Base-by-base conservation (phyloP, 2,888 invertebrate genomes). In the Drosophila monieri region DNA sequence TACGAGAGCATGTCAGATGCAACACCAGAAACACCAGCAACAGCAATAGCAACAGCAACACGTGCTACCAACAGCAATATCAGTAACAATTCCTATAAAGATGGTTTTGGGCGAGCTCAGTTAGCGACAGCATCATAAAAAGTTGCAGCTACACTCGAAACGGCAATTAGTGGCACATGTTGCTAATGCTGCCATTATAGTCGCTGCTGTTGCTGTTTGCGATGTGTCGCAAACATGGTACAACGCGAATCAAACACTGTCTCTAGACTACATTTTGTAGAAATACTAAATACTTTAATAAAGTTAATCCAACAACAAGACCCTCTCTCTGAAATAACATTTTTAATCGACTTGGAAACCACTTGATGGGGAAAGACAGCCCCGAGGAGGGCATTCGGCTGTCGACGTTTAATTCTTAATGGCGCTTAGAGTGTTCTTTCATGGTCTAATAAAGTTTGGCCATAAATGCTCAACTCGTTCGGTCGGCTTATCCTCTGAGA, bases 151-250 rank as follows among this genome's bases (percentile, higher is more conserved):
- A 77, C 80, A 76, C 67, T 67, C 54, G 58, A 39, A 65, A 62
- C 67, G 61, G 65, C 72, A 78, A 80, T 76, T 72, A 78, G 72
- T 69, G 76, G 56, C 78, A 78, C 68, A 76, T 84, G 76, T 84
- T 84, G 75, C 68, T 70, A 54, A 51, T 58, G 75, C 23, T 57
- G 46, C 57, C 67, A 68, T 66, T 77, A 73, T 60, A 57, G 64
- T 14, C 30, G 18, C 49, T 30, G 35, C 18, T 9, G 41, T 9
- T 46, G 35, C 3, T 23, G 21, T 23, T 23, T 3, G 21, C 21
- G 21, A 23, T 23, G 21, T 23, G 21, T 23, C 21, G 21, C 21
- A 23, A 23, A 23, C 21, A 23, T 3, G 3, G 21, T 23, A 23
- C n/a, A 43, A 44, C 43, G 44, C 27, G n/a, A 32, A 14, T 14